These are phyloP conservation scores for Fragum sueziense DNA, from an alignment of 2,888 invertebrate genomes.

Conservation along the genomic window DNA sequence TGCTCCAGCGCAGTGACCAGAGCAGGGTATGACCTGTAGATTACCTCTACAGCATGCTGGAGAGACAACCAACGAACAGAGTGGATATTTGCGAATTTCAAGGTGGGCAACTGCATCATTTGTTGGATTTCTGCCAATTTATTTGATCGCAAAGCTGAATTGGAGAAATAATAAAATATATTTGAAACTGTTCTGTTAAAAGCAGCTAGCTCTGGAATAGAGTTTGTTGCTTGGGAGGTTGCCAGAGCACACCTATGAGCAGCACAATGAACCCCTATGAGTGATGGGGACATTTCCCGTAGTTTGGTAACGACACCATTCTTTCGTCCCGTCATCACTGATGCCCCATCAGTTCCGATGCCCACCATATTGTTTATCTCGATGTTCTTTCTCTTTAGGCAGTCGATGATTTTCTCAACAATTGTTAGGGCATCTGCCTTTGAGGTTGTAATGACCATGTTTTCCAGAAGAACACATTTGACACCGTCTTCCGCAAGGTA, in stretches of 20 bases:
- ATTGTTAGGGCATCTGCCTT: slow-evolving; percentile 32
- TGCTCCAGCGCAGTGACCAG: slow-evolving; percentile 38
- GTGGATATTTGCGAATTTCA: slow-evolving; percentile 53
- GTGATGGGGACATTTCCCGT: slow-evolving; percentile 23
- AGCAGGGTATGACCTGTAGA: slow-evolving; percentile 55
- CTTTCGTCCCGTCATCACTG: slow-evolving; percentile 43
- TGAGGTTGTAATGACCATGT: slow-evolving; percentile 12
- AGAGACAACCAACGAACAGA: slow-evolving; percentile 57
- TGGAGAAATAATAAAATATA: slow-evolving; percentile 38
- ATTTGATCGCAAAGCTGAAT: slow-evolving; percentile 44
- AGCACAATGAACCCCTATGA: slow-evolving; percentile 47
- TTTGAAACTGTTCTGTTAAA: slow-evolving; percentile 25
- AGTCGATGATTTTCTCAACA: slow-evolving; percentile 11
- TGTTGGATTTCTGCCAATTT: slow-evolving; percentile 43
- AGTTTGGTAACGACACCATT: slow-evolving; percentile 33
- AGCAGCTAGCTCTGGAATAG: slow-evolving; percentile 14
- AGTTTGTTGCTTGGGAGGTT: slow-evolving; percentile 39
- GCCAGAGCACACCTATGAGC: slow-evolving; percentile 40
- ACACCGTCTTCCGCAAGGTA: slow-evolving; percentile 13
- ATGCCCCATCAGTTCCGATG: slow-evolving; percentile 45
- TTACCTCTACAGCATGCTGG: slow-evolving; percentile 44
- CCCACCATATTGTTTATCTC: slow-evolving; percentile 46
- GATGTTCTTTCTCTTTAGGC: slow-evolving; percentile 32
- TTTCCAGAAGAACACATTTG: slow-evolving; percentile 15
- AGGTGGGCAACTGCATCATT: slow-evolving; percentile 40